phyloP scores from a whole-genome alignment of 2,797 vertebrate species.

The Decapterus maruadsi region DNA sequence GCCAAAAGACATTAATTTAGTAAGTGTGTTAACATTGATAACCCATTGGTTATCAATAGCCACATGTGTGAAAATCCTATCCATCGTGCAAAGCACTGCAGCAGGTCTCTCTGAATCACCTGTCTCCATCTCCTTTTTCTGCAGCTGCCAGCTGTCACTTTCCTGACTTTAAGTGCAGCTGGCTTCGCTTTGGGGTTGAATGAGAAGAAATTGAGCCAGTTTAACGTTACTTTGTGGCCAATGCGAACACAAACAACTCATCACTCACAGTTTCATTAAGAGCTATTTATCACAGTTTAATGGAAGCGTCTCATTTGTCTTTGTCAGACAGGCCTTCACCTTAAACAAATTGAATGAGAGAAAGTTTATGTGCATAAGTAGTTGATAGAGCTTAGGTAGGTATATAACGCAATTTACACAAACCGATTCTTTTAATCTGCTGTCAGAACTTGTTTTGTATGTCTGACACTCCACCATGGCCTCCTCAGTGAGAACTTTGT shows the following conservation, averaged over 20 bases:
- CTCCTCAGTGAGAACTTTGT: background rate
- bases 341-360: constrained; percentile 9
- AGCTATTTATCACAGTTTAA: constrained; percentile 18
- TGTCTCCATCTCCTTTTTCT: background rate
- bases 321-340: background rate
- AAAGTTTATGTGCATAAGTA: background rate
- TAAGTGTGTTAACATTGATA: background rate
- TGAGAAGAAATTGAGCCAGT: background rate
- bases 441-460: background rate
- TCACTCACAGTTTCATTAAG: constrained; percentile 16
- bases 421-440: background rate
- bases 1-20: background rate
- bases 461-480: too few species aligned
- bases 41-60: background rate
- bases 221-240: constrained; percentile 6
- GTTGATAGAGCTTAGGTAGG: background rate
- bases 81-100: too few species aligned
- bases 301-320: constrained; percentile 13
- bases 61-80: background rate
- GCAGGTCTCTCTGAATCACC: background rate
- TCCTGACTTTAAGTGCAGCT: constrained; percentile 2
- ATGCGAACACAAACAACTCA: constrained; percentile 28
- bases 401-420: background rate
- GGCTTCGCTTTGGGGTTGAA: background rate
- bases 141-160: background rate